phyloP scores from a whole-genome alignment of 2,113 vertebrate genomes.

The Odocoileus hemionus region DNA sequence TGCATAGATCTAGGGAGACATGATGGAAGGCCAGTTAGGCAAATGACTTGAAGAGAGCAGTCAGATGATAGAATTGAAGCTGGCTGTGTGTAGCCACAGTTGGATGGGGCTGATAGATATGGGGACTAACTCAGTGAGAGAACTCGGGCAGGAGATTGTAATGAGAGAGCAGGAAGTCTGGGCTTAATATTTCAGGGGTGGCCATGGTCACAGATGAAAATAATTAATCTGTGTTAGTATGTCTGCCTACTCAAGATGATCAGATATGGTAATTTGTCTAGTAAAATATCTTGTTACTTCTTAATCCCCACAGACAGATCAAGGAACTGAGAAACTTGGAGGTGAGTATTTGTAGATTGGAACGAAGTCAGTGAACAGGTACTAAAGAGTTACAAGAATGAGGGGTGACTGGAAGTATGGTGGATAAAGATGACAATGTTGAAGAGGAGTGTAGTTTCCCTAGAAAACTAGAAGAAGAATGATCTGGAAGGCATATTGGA shows the following conservation, averaged over 20 bases:
- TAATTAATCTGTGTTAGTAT: background rate
- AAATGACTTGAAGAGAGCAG: background rate
- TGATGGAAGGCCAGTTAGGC: background rate
- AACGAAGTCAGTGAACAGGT: background rate
- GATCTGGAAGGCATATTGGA: background rate
- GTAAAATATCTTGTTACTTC: background rate
- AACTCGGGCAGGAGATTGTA: background rate
- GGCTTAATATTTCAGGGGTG: background rate
- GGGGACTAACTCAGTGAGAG: background rate
- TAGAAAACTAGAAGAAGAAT: background rate
- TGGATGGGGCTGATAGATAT: background rate
- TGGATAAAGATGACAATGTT: background rate
- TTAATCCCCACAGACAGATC: background rate
- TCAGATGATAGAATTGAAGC: background rate
- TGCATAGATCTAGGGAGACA: background rate
- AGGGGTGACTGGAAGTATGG: background rate
- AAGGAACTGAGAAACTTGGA: background rate
- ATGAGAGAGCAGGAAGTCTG: background rate
- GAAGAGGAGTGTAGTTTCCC: background rate
- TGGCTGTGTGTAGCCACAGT: background rate
- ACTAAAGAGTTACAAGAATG: background rate
- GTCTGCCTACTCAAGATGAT: background rate
- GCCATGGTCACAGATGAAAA: background rate
- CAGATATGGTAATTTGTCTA: background rate
- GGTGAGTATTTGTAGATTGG: background rate